Evolutionary conservation across 2,113 vertebrate genomes (phyloP), one percentile per base, ranked within the genome.

Genomic region (Orientallactaga bullata): DNA sequence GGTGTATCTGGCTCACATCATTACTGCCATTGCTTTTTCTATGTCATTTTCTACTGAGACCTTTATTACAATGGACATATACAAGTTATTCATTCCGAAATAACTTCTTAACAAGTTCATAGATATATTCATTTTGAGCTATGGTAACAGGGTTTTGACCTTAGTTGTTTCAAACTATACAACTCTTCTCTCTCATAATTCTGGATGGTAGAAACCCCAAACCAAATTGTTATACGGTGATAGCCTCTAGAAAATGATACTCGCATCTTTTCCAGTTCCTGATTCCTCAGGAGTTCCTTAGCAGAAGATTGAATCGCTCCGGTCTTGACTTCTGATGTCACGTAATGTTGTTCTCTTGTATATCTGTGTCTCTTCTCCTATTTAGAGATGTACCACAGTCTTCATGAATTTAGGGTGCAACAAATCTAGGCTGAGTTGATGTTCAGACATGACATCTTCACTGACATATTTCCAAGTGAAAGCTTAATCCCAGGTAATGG

Each of bases 11-110:
- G 81, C 20, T 89, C 68, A 85, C 28, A 72, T 66, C 58, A 16
- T 92, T 85, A 51, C 73, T 30, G 18, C 11, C 21, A 60, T n/a
- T 65, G 66, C 47, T 78, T 85, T 73, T 51, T 9, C 60, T 85
- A 8, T 86, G 51, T 66, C 61, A 15, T 37, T 92, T 35, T 66
- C 51, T 78, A 20, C 51, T 23, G 8, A 82, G 88, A 16, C 2
- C 3, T 16, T 76, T 85, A 81, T 88, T 93, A 16, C 26, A 73
- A 65, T 30, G 42, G 37, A 78, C 30, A n/a, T 39, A 18, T 32
- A 32, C 47, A 72, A 82, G 51, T 85, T 85, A 47, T 51, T 85
- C 85, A 47, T 51, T 84, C 83, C 68, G 76, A 88, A 87, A 88
- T 35, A 80, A 37, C 23, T 47, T 47, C 78, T 96, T 74, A 51